phyloP scores from a whole-genome alignment of 1,140 invertebrate genomes.

The Heliothis virescens region DNA sequence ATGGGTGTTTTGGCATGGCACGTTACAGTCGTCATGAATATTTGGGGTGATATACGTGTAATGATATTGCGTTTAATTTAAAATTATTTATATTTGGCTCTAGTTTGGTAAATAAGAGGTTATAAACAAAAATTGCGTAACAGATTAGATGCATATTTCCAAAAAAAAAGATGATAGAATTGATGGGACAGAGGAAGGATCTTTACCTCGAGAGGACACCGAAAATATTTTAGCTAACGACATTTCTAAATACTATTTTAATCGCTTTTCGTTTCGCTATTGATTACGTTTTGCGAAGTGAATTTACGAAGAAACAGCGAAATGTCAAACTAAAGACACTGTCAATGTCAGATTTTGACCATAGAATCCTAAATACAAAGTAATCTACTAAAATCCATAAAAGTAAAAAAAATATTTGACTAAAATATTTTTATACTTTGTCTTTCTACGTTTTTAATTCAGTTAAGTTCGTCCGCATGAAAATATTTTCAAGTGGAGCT shows the following conservation, averaged over 20 bases:
- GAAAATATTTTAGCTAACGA: conserved; percentile 81
- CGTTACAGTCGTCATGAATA: background rate
- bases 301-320: conserved; percentile 2
- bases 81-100: background rate
- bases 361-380: no score
- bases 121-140: conserved; percentile 80
- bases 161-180: background rate
- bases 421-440: no score
- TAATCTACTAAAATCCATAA: no score
- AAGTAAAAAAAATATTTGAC: no score
- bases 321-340: background rate
- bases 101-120: conserved; percentile 63
- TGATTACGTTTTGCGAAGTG: conserved; percentile 25
- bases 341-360: conserved; percentile 11
- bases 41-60: background rate
- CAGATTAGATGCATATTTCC: conserved; percentile 46
- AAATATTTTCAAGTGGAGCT: no score
- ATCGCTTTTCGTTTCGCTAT: conserved; percentile 27
- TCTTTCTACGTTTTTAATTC: no score
- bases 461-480: no score
- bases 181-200: background rate
- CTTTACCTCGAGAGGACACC: conserved; percentile 74
- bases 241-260: conserved; percentile 55
- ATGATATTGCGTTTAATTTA: background rate
- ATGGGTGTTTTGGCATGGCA: background rate